Conservation (phyloP, 2,113 vertebrate species). For the Craseonycteris thonglongyai region DNA sequence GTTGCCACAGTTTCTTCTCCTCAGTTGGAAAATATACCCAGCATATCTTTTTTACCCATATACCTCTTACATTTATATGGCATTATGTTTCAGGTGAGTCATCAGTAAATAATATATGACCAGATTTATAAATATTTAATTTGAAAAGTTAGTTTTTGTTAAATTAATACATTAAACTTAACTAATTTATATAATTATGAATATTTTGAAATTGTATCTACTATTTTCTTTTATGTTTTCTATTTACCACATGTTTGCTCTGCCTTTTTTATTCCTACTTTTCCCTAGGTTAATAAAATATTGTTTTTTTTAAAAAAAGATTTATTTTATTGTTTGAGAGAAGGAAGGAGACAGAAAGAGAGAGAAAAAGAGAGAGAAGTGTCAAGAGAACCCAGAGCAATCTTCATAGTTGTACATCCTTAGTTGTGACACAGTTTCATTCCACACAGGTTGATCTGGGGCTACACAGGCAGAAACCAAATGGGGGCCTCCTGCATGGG, state of each 20-base stretch:
- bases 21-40: not conserved
- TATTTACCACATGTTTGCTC: not conserved
- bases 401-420: no score
- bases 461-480: no score
- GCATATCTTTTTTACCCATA: not conserved
- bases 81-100: not conserved
- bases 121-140: constrained; percentile 16
- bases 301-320: no score
- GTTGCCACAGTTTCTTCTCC: not conserved
- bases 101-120: not conserved
- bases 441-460: no score
- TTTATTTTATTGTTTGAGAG: no score
- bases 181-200: not conserved
- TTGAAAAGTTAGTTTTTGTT: not conserved
- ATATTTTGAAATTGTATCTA: not conserved
- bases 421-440: no score
- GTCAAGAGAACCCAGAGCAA: no score
- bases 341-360: no score
- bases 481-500: no score
- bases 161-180: not conserved
- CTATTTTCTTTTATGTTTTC: not conserved
- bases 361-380: no score
- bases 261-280: not conserved
- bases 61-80: not conserved
- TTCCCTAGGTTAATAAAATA: constrained; percentile 21